These are phyloP conservation scores for Aeoliscus strigatus DNA, from an alignment of 2,797 vertebrate species.

Conservation along the genomic window DNA sequence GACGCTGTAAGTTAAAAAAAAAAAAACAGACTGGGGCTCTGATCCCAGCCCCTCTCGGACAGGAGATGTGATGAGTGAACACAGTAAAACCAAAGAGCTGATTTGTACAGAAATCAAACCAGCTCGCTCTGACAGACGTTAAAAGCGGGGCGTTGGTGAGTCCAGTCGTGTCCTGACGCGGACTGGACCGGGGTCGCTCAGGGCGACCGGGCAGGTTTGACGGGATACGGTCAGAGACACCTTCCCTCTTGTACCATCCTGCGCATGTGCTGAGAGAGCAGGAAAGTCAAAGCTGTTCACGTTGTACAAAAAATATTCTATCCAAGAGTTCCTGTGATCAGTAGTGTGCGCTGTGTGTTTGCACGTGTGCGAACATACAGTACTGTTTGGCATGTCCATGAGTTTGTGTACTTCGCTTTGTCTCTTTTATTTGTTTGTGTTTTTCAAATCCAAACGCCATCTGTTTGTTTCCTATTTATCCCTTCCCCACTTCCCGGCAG, in stretches of 20 bases:
- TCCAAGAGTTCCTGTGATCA: slow-evolving; percentile 58
- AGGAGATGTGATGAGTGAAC: too few species aligned
- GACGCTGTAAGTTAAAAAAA: too few species aligned
- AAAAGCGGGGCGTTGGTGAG: not conserved
- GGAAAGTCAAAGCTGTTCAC: slow-evolving; percentile 34
- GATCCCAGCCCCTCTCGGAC: too few species aligned
- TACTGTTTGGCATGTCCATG: slow-evolving; percentile 50
- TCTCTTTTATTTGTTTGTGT: slow-evolving; percentile 38
- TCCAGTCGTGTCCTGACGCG: slow-evolving; percentile 44
- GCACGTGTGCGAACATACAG: slow-evolving; percentile 37
- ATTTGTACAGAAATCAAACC: slow-evolving; percentile 12
- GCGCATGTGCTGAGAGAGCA: slow-evolving; percentile 57
- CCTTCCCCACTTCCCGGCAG: slow-evolving; percentile 10
- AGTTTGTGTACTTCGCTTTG: slow-evolving; percentile 39
- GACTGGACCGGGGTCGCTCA: slow-evolving; percentile 17
- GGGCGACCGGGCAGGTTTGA: slow-evolving; percentile 30
- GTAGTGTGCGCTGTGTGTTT: slow-evolving; percentile 59
- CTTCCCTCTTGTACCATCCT: slow-evolving; percentile 60
- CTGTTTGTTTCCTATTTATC: slow-evolving; percentile 31
- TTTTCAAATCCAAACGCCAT: slow-evolving; percentile 44
- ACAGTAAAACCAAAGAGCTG: too few species aligned
- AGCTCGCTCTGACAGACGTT: too few species aligned
- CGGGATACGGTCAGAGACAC: slow-evolving; percentile 25
- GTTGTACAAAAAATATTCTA: slow-evolving; percentile 64
- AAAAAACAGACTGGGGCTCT: too few species aligned